These are phyloP conservation scores for Zaprionus ghesquierei DNA, from an alignment of 1,140 invertebrate species.

Conservation along the genomic window DNA sequence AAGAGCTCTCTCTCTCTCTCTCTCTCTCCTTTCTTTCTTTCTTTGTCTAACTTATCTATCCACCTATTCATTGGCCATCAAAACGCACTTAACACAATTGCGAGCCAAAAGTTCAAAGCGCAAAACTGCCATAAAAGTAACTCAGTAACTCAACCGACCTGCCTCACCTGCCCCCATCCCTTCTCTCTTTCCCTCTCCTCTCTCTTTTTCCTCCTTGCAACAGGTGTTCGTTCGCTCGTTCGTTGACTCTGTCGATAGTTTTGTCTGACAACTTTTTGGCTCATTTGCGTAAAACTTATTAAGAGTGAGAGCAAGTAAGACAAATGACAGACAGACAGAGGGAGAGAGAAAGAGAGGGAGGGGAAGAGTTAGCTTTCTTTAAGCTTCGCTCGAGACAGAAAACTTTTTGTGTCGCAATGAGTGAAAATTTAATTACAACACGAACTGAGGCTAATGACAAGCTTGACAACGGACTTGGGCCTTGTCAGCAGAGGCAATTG, in stretches of 20 bases:
- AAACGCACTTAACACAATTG: constrained; percentile 78
- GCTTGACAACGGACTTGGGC: constrained; percentile 2
- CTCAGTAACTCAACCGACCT: constrained; percentile 45
- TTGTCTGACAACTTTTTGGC: constrained; percentile 63
- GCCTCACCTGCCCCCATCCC: not conserved
- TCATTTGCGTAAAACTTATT: constrained; percentile 71
- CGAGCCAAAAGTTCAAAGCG: constrained; percentile 68
- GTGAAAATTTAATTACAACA: constrained; percentile 31
- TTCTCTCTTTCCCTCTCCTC: not conserved
- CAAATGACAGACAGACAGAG: not conserved
- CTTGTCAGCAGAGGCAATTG: constrained; percentile 7
- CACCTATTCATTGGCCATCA: constrained; percentile 64
- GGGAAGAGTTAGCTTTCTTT: too few relatives aligned
- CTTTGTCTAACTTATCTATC: constrained; percentile 17
- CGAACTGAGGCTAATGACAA: constrained; percentile 29
- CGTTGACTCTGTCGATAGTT: constrained; percentile 55
- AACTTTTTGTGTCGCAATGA: constrained; percentile 21
- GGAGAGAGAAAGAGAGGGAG: not conserved
- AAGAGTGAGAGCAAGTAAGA: not conserved
- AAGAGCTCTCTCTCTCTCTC: not conserved
- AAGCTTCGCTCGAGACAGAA: constrained; percentile 4
- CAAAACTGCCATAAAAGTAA: constrained; percentile 68
- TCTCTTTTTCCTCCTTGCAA: constrained; percentile 15
- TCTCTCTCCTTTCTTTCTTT: not conserved
- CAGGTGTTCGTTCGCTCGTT: constrained; percentile 51